phyloP scores from a whole-genome alignment of 2,797 vertebrate species.

The Sparus aurata region DNA sequence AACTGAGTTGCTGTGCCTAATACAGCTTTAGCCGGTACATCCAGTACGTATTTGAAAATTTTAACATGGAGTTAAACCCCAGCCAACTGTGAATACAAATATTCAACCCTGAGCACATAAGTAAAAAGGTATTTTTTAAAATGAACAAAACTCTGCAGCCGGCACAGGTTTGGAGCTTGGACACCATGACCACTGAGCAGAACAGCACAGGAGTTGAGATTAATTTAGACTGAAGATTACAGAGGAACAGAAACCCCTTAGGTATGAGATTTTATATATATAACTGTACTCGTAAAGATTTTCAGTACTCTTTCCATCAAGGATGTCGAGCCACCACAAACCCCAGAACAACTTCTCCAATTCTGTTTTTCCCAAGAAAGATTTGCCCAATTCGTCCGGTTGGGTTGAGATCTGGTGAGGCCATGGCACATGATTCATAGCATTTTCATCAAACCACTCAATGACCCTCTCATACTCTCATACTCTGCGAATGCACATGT shows the following conservation, averaged over 20 bases:
- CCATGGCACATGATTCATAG: neutral
- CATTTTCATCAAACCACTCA: slow-evolving; percentile 18
- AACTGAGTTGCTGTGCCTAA: slow-evolving; percentile 9
- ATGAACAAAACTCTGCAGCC: no score
- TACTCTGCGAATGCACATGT: neutral
- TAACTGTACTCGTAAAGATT: no score
- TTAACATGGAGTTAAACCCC: neutral
- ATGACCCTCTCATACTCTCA: neutral
- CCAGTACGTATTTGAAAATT: slow-evolving; percentile 16
- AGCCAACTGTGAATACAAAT: slow-evolving; percentile 4
- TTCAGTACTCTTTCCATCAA: no score
- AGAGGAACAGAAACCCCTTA: no score
- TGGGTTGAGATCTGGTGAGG: neutral
- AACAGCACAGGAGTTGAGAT: no score
- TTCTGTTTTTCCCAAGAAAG: neutral
- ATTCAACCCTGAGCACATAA: neutral
- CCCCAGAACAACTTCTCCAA: neutral
- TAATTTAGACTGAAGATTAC: no score
- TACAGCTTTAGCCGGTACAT: slow-evolving; percentile 3
- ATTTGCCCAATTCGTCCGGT: neutral
- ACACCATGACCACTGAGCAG: no score
- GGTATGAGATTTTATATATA: no score
- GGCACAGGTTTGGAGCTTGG: no score
- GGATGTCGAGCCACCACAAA: neutral
- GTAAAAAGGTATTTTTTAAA: no score